Base-by-base conservation (phyloP, 2,888 invertebrate genomes). In the Sycophila texana region DNA sequence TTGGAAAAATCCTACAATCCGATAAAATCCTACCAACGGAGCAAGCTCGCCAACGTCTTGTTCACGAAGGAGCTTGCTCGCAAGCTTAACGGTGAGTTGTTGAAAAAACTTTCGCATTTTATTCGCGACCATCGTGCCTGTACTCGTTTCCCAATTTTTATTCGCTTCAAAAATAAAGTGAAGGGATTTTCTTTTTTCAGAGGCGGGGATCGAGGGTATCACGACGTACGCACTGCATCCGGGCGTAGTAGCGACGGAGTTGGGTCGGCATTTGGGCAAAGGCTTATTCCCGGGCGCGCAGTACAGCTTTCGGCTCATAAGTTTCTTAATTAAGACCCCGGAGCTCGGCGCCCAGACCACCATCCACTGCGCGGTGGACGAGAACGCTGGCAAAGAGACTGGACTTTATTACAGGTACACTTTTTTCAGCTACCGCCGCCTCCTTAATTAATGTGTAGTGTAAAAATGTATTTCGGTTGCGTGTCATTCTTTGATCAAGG, bases 11-110 rank as follows among this genome's bases (percentile, higher is more conserved):
- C 91, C 0, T 97, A 97, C 85, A 93, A 91, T 83, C 90, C 94
- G 4, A 87, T 92, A 5, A 92, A 92, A 73, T 95, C 95, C 0
- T 97, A 97, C 86, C 90, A 91, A 47, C 95, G 95, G 87, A 96
- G 96, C 88, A 96, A 97, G 92, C 89, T 96, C 71, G 95, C 96
- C 0, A 96, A 96, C 87, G 89, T 96, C 60, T 88, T 97, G 63
- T 96, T 96, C 86, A 93, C 95, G 0, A 93, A 91, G 83, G 94
- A 95, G 87, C 90, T 97, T 49, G 92, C 94, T 0, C 91, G 91
- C 77, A 91, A 93, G 87, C 87, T 95, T n/a, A 91, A 93, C 92
- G 94, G 89, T 89, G 81, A 77, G 16, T 22, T 3, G 2, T 3
- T 26, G 26, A 26, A 26, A 26, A 26, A 26, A 26, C 26, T 26